Evolutionary conservation across 1,140 invertebrate species (phyloP).

Genomic region (Aplysia californica): DNA sequence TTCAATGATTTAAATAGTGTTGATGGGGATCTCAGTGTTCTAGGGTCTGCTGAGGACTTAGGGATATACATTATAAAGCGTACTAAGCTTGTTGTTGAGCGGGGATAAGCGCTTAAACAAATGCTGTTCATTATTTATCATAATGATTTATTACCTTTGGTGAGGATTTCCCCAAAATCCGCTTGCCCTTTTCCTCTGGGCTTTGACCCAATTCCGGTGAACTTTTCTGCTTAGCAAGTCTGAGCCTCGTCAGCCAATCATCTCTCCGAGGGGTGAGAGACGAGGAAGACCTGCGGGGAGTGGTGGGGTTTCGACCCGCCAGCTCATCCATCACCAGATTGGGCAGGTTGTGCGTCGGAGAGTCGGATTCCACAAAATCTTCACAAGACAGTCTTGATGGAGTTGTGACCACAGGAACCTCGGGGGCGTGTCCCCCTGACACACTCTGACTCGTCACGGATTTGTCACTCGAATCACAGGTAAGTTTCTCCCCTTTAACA

Average conservation of each 20-base stretch:
- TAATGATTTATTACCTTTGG: no score
- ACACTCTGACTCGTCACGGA: slow-evolving; percentile 9
- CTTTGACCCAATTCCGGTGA: no score
- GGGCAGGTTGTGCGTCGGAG: slow-evolving; percentile 80
- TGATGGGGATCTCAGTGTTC: no score
- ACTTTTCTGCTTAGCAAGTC: slow-evolving; percentile 27
- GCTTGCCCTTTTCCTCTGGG: no score
- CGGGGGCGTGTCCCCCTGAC: not conserved
- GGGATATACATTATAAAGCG: no score
- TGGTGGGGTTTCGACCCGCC: slow-evolving; percentile 5
- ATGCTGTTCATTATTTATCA: no score
- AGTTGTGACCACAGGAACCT: not conserved
- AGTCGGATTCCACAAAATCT: slow-evolving; percentile 55
- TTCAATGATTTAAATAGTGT: no score
- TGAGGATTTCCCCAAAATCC: no score
- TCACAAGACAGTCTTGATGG: not conserved
- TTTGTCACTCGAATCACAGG: not conserved
- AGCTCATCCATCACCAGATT: slow-evolving; percentile 46
- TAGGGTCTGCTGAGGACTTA: no score
- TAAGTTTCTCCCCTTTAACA: not conserved
- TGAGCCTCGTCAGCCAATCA: slow-evolving; percentile 34
- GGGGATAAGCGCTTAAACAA: no score
- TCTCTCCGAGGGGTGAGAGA: slow-evolving; percentile 6
- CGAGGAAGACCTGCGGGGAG: slow-evolving; percentile 15
- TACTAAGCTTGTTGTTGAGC: no score